phyloP scores from a whole-genome alignment of 2,888 invertebrate species.

The Cosmia pyralina region DNA sequence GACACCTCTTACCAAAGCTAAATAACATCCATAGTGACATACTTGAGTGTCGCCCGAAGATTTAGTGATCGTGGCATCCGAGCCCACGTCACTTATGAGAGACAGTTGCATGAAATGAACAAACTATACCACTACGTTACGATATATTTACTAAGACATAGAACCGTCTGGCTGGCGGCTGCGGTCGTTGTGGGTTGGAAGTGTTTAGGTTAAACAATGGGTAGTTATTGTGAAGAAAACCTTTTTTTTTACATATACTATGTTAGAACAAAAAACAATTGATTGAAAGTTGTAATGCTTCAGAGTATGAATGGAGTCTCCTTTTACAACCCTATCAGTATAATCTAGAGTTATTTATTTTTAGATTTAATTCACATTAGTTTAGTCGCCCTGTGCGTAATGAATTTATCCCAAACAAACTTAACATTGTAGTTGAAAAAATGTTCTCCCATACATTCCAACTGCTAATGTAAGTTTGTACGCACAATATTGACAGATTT shows the following conservation, averaged over 20 bases:
- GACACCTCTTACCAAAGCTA: slow-evolving; percentile 48
- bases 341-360: not conserved
- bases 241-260: not conserved
- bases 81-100: slow-evolving; percentile 88
- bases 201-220: slow-evolving; percentile 27
- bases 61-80: slow-evolving; percentile 88
- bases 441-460: too few species aligned
- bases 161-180: slow-evolving; percentile 26
- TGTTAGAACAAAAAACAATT: not conserved
- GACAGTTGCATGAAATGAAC: slow-evolving; percentile 90
- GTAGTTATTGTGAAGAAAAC: slow-evolving; percentile 35
- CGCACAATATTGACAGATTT: too few species aligned
- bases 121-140: slow-evolving; percentile 89
- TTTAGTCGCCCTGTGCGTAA: too few species aligned
- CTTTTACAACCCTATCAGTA: not conserved
- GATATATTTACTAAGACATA: slow-evolving; percentile 60
- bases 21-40: slow-evolving; percentile 74
- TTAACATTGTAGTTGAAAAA: too few species aligned
- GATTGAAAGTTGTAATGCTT: not conserved
- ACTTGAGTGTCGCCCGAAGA: slow-evolving; percentile 89
- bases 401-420: too few species aligned
- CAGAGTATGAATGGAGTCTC: not conserved
- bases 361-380: not conserved
- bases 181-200: slow-evolving; percentile 16
- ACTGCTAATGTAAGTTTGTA: too few species aligned